phyloP scores from a whole-genome alignment of 2,888 invertebrate species.

The Galeopsomyia nigrocyanea region DNA sequence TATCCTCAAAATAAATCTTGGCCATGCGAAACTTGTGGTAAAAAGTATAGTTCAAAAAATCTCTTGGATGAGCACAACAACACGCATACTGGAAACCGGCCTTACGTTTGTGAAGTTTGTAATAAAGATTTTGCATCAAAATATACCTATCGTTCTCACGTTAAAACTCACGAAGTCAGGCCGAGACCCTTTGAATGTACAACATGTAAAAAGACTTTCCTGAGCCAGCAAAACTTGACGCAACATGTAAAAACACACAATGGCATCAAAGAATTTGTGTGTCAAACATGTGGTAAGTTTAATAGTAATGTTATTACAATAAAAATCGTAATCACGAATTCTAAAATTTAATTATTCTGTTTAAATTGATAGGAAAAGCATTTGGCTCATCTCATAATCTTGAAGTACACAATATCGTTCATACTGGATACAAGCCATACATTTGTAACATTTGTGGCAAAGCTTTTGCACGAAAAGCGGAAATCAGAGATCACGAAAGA shows the following conservation, averaged over 20 bases:
- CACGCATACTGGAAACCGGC: slow-evolving; percentile 78
- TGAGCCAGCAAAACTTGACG: slow-evolving; percentile 81
- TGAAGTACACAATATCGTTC: slow-evolving; percentile 84
- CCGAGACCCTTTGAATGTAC: slow-evolving; percentile 79
- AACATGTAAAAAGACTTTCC: slow-evolving; percentile 80
- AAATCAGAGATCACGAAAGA: slow-evolving; percentile 84
- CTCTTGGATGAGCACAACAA: slow-evolving; percentile 81
- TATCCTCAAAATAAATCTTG: slow-evolving; percentile 75
- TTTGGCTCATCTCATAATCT: slow-evolving; percentile 83
- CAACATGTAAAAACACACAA: slow-evolving; percentile 84
- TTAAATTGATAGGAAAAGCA: slow-evolving; percentile 73
- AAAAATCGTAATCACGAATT: neutral
- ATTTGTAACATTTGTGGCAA: slow-evolving; percentile 80
- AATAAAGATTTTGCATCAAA: slow-evolving; percentile 84
- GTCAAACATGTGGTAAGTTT: slow-evolving; percentile 76
- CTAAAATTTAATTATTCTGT: slow-evolving; percentile 3
- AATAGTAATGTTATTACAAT: slow-evolving; percentile 1
- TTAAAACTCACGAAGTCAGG: slow-evolving; percentile 79
- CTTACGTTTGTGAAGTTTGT: slow-evolving; percentile 77
- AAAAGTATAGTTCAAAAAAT: slow-evolving; percentile 78
- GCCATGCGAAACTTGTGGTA: slow-evolving; percentile 77
- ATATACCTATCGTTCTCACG: slow-evolving; percentile 82
- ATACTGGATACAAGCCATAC: slow-evolving; percentile 81
- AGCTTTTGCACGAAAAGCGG: slow-evolving; percentile 82
- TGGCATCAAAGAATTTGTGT: slow-evolving; percentile 79